These are phyloP conservation scores for Canis aureus DNA, from an alignment of 2,113 vertebrate genomes.

Conservation along the genomic window DNA sequence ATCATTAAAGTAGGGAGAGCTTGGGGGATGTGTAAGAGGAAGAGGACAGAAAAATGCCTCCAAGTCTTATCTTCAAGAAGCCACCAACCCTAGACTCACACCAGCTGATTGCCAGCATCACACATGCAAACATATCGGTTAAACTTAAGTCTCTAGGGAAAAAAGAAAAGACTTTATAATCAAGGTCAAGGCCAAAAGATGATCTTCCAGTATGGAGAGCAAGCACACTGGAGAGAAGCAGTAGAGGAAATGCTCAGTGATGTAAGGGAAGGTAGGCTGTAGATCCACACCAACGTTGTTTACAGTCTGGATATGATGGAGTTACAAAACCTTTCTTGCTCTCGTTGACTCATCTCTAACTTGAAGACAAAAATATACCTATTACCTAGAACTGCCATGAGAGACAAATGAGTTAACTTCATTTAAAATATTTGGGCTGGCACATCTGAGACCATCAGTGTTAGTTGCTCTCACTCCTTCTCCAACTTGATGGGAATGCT, in stretches of 20 bases:
- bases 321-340: background rate
- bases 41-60: background rate
- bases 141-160: background rate
- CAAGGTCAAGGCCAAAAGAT: background rate
- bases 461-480: background rate
- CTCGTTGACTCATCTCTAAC: background rate
- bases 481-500: background rate
- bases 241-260: accelerated
- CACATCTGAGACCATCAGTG: background rate
- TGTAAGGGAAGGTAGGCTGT: accelerated
- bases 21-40: background rate
- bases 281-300: background rate
- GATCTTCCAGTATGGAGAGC: background rate
- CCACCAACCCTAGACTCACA: background rate
- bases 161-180: constrained; percentile 13
- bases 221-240: background rate
- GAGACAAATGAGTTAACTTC: background rate
- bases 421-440: background rate
- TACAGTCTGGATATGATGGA: background rate
- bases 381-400: background rate
- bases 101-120: background rate
- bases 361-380: background rate
- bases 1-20: background rate
- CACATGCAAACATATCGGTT: background rate
- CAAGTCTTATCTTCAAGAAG: constrained; percentile 6